phyloP scores from a whole-genome alignment of 2,888 invertebrate genomes.

The Ophonus ardosiacus region DNA sequence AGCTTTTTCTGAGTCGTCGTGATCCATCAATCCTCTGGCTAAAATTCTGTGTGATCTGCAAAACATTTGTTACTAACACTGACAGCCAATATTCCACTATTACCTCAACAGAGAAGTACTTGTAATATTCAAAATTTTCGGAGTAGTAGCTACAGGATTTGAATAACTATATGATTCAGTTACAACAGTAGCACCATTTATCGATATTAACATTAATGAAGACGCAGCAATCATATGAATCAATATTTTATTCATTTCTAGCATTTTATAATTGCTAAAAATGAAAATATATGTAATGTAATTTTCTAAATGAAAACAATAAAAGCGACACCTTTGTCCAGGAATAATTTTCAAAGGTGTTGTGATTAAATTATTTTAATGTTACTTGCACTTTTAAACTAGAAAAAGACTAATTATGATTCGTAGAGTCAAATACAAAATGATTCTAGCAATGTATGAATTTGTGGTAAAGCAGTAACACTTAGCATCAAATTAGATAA shows the following conservation, averaged over 20 bases:
- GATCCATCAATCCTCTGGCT: slow-evolving; percentile 76
- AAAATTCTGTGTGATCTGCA: background rate
- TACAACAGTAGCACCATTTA: background rate
- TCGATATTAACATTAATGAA: background rate
- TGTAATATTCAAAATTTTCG: background rate
- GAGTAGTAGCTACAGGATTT: slow-evolving; percentile 5
- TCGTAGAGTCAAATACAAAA: background rate
- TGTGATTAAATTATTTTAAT: background rate
- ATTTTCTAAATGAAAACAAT: background rate
- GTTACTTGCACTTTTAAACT: slow-evolving; percentile 33
- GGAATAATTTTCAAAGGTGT: slow-evolving; percentile 16
- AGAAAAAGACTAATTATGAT: slow-evolving; percentile 7
- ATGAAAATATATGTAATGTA: background rate
- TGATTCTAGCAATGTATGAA: slow-evolving; percentile 13
- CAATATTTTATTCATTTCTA: slow-evolving; percentile 3
- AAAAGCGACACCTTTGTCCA: slow-evolving; percentile 7
- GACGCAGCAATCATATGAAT: background rate
- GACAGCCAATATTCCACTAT: background rate
- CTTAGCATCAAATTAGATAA: slow-evolving; percentile 40
- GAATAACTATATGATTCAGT: background rate
- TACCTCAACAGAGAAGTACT: slow-evolving; percentile 6
- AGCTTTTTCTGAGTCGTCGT: slow-evolving; percentile 73
- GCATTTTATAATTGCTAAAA: background rate
- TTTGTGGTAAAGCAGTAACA: background rate
- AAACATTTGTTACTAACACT: background rate